phyloP scores from a whole-genome alignment of 2,113 vertebrate species.

The Clinocottus analis region DNA sequence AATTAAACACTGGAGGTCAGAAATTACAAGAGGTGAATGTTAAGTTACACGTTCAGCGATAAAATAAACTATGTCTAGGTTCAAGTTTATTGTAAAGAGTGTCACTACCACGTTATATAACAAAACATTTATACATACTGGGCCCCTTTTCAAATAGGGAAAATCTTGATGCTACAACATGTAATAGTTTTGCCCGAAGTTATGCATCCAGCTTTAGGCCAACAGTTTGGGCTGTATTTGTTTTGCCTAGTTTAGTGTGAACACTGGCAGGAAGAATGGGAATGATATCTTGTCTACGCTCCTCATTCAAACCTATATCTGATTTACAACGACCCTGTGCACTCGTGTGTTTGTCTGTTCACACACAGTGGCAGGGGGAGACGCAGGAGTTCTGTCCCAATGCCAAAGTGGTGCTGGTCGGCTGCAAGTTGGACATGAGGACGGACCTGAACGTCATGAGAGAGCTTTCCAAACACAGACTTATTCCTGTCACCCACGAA shows the following conservation, averaged over 20 bases:
- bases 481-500: constrained; percentile 94
- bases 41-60: no score
- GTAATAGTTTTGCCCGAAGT: background rate
- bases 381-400: constrained; percentile 96
- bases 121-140: background rate
- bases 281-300: background rate
- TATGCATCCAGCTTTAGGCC: background rate
- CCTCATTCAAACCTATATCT: background rate
- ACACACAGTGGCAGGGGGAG: constrained; percentile 92
- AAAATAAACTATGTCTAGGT: background rate
- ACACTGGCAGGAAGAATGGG: background rate
- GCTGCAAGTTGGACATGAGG: constrained; percentile 96
- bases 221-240: background rate
- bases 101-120: background rate
- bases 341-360: constrained; percentile 19
- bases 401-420: constrained; percentile 95
- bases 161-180: background rate
- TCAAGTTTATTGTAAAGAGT: background rate
- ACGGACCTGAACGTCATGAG: constrained; percentile 91
- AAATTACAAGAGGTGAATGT: background rate
- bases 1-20: background rate
- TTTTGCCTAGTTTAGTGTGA: background rate
- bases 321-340: background rate
- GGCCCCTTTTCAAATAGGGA: background rate
- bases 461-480: constrained; percentile 95